Evolutionary conservation across 2,888 invertebrate genomes (phyloP), one percentile per base, ranked within the genome.

Genomic region (Hypercompe scribonia): DNA sequence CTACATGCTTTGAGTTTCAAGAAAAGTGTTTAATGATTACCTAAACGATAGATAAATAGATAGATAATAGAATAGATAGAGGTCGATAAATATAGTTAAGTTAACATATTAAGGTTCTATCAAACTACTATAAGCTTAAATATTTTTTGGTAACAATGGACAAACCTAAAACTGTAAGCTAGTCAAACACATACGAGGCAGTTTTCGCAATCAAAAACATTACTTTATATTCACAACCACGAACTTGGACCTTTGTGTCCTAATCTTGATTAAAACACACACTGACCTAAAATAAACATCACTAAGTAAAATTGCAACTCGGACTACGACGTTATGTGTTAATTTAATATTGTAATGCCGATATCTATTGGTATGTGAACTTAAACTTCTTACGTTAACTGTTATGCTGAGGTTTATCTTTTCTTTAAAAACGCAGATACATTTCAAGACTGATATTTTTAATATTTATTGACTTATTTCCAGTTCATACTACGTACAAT

Each of bases 221-320:
- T 42, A 42, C 69, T 46, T 58, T 70, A 31, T 36, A 70, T 65
- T 58, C 36, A 71, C 15, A 71, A 71, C 54, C 39, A 65, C 28
- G 42, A 63, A n/a, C 65, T 65, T 64, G 63, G 68, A 71, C 71
- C 72, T 68, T 70, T 50, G 7, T 36, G 61, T 33, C 68, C 66
- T 73, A 77, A 79, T 75, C 75, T 79, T 28, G 50, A 61, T 46
- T 70, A 75, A 71, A 50, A 79, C 54, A 81, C 65, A 79, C 64
- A 71, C 73, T 81, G 72, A 73, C 68, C 65, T 76, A 68, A 28
- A 31, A 31, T 67, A 77, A 74, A 78, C 34, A 68, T 64, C 50
- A 64, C 63, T 68, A 50, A 54, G 71, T 72, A 67, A 71, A 39
- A n/a, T 74, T 70, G 50, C 13, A 28, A 72, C 72, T 78, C 68